Evolutionary conservation across 2,797 vertebrate species (phyloP).

Genomic region (Balearica regulorum): DNA sequence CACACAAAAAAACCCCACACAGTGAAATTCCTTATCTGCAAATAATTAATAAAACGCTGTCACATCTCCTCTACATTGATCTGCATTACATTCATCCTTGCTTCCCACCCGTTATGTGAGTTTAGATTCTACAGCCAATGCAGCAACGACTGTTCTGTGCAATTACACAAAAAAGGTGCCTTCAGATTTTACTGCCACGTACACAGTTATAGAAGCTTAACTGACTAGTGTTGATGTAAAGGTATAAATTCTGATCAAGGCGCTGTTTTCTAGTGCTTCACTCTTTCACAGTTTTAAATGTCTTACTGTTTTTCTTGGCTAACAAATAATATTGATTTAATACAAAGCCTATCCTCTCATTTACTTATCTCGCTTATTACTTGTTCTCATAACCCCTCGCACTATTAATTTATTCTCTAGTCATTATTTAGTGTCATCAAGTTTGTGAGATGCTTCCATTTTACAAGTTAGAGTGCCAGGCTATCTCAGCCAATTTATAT

Average conservation of each 20-base stretch:
- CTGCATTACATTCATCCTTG: neutral
- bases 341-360: neutral
- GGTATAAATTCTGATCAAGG: neutral
- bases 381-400: neutral
- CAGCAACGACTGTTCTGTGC: rapidly evolving
- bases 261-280: neutral
- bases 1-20: neutral
- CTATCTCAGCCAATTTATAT: neutral
- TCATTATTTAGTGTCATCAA: neutral
- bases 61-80: neutral
- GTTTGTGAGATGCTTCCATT: neutral
- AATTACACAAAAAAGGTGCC: neutral
- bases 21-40: neutral
- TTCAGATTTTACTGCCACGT: neutral
- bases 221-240: neutral
- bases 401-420: neutral
- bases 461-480: neutral
- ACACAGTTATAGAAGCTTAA: neutral
- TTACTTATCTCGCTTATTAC: neutral
- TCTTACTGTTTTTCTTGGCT: neutral
- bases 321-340: neutral
- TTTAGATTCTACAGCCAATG: neutral
- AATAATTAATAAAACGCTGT: neutral
- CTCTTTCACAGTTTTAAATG: neutral
- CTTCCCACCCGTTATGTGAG: neutral